Percentiles rank a stretch among this genome's conserved stretches.
phyloP scores from a whole-genome alignment of 2,888 invertebrate species.

The Griposia aprilina region DNA sequence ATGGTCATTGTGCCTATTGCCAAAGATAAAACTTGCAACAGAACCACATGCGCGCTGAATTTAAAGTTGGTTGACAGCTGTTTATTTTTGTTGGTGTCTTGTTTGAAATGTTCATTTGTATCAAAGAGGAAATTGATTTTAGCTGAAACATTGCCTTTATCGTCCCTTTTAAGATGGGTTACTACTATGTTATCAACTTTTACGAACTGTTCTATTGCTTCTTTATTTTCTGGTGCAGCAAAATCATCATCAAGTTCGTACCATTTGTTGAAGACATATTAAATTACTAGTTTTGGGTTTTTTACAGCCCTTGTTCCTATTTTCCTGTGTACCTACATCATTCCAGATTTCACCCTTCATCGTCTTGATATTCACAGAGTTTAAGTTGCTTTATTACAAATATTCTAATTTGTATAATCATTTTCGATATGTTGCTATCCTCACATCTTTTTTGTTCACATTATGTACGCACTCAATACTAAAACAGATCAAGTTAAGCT shows the following conservation, averaged over 20 bases:
- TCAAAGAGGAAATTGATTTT: neutral
- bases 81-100: slow-evolving; percentile 36
- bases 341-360: too few relatives aligned
- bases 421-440: neutral
- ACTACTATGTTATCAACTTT: neutral
- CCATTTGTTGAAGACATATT: neutral
- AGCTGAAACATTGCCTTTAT: neutral
- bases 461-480: neutral
- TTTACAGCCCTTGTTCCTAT: neutral
- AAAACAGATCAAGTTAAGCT: neutral
- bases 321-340: too few relatives aligned
- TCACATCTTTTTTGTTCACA: neutral
- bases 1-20: slow-evolving; percentile 73
- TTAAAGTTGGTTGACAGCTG: slow-evolving; percentile 59
- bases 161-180: neutral
- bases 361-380: neutral
- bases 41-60: slow-evolving; percentile 60
- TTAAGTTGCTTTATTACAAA: neutral
- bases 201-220: neutral
- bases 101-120: slow-evolving; percentile 3
- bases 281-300: neutral
- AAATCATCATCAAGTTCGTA: neutral
- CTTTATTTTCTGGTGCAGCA: neutral
- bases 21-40: slow-evolving; percentile 71
- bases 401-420: neutral